These are phyloP conservation scores for Sus cebifrons DNA, from an alignment of 2,797 vertebrate species.

Conservation along the genomic window DNA sequence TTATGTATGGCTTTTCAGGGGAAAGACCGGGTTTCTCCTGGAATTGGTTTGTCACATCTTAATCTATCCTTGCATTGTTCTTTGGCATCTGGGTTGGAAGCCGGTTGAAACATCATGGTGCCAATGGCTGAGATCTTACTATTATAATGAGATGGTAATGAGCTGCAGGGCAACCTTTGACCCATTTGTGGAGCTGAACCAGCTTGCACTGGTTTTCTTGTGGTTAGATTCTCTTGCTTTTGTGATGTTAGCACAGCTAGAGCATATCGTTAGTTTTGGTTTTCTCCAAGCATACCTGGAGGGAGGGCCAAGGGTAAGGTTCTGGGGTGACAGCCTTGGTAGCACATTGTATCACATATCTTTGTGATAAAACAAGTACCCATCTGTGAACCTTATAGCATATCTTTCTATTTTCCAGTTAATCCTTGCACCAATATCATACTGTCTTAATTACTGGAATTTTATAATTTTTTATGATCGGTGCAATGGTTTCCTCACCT, in stretches of 20 bases:
- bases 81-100: not conserved
- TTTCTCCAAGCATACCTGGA: not conserved
- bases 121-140: not conserved
- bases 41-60: not conserved
- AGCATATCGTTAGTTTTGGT: not conserved
- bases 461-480: not conserved
- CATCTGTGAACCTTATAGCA: not conserved
- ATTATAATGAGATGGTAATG: not conserved
- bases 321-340: not conserved
- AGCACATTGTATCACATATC: not conserved
- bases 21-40: not conserved
- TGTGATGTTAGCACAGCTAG: not conserved
- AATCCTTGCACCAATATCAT: not conserved
- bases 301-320: not conserved
- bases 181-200: not conserved
- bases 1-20: not conserved
- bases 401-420: not conserved
- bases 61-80: too few species aligned
- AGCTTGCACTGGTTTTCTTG: not conserved
- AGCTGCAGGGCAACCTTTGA: not conserved
- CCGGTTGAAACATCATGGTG: not conserved
- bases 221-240: not conserved
- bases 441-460: not conserved
- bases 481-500: not conserved
- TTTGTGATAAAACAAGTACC: not conserved